phyloP scores from a whole-genome alignment of 2,888 invertebrate genomes.

The Eupithecia exiguata region DNA sequence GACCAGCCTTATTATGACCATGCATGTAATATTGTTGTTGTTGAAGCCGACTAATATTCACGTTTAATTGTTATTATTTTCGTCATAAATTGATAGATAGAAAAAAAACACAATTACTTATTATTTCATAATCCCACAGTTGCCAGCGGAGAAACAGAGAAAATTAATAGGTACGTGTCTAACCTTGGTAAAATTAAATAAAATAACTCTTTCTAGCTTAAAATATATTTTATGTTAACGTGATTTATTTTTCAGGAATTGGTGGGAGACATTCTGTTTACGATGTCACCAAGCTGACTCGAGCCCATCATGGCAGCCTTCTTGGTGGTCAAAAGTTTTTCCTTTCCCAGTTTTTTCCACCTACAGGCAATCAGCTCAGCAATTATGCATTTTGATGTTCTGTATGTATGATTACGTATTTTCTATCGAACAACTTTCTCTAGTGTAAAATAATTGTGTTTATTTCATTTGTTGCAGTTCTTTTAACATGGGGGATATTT shows the following conservation, averaged over 20 bases:
- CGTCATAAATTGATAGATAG: not conserved
- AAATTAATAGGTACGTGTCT: slow-evolving; percentile 34
- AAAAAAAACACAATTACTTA: not conserved
- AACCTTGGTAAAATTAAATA: not conserved
- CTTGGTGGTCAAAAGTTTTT: slow-evolving; percentile 86
- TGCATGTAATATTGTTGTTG: not conserved
- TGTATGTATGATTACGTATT: slow-evolving; percentile 60
- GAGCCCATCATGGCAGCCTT: slow-evolving; percentile 86
- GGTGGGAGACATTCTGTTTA: slow-evolving; percentile 87
- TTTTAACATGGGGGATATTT: slow-evolving; percentile 87
- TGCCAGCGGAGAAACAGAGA: slow-evolving; percentile 23
- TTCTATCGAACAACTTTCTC: not conserved
- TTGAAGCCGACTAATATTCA: not conserved
- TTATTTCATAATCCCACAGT: slow-evolving; percentile 17
- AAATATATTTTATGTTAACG: not conserved
- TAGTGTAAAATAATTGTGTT: not conserved
- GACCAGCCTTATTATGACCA: not conserved
- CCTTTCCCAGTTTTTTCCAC: slow-evolving; percentile 89
- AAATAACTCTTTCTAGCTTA: not conserved
- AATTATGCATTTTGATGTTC: slow-evolving; percentile 70
- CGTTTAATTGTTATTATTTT: not conserved
- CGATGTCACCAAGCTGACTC: slow-evolving; percentile 86
- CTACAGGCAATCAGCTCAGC: slow-evolving; percentile 81
- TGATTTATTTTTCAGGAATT: slow-evolving; percentile 57
- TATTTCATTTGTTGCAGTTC: slow-evolving; percentile 67